Conservation (phyloP, 2,113 vertebrate genomes). For the Erpornis zantholeuca region DNA sequence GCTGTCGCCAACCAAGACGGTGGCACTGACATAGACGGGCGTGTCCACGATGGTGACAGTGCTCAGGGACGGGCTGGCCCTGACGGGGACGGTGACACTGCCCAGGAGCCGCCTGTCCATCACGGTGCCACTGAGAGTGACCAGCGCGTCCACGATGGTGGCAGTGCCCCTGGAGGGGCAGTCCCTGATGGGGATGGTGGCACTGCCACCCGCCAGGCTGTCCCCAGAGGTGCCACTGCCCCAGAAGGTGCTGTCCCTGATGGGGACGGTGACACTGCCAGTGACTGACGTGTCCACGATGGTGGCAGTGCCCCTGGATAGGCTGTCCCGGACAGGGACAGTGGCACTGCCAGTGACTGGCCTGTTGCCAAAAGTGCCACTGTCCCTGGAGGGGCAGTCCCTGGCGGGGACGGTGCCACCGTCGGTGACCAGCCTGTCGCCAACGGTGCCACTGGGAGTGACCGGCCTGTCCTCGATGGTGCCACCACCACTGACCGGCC, state of each 20-base stretch:
- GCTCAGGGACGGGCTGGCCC: neutral
- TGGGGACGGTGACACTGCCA: neutral
- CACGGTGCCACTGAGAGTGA: neutral
- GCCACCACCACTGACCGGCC: neutral
- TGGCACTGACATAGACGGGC: neutral
- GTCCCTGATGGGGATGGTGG: neutral
- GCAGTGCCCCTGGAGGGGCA: neutral
- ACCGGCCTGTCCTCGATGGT: neutral
- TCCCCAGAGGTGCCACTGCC: rapidly evolving
- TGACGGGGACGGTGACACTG: neutral
- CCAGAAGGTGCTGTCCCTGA: neutral
- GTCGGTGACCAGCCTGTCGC: neutral
- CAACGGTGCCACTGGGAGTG: neutral
- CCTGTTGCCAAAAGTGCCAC: neutral
- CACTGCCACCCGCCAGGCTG: neutral
- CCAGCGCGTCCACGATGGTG: neutral
- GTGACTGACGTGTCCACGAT: neutral
- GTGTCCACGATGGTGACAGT: neutral
- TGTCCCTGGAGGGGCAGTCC: neutral
- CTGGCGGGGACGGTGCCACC: neutral
- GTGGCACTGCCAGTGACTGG: neutral
- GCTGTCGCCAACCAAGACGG: neutral
- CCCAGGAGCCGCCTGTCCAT: neutral
- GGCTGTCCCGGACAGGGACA: neutral
- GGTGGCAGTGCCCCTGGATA: neutral